These are phyloP conservation scores for Microctenopoma lineatum DNA, from an alignment of 2,797 vertebrate genomes.

Conservation along the genomic window DNA sequence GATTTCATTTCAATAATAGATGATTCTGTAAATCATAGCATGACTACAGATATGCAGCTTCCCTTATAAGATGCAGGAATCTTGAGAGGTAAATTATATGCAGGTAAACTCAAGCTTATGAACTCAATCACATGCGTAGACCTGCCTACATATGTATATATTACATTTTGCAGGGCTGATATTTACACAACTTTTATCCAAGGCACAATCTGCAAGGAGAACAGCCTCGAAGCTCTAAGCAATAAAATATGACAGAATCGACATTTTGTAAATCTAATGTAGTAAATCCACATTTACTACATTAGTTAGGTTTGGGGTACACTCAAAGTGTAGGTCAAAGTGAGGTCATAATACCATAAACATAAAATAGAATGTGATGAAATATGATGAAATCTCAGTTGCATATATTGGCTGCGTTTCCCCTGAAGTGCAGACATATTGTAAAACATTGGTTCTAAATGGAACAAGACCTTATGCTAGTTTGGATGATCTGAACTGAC, in stretches of 20 bases:
- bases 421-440: background rate
- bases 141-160: background rate
- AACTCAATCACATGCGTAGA: background rate
- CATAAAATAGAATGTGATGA: constrained; percentile 15
- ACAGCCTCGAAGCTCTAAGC: constrained; percentile 15
- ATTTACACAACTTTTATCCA: constrained; percentile 11
- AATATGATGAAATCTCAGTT: constrained; percentile 7
- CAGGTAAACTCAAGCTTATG: background rate
- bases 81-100: background rate
- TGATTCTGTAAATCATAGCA: background rate
- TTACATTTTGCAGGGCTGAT: constrained; percentile 6
- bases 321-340: constrained; percentile 7
- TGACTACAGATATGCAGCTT: background rate
- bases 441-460: constrained; percentile 4
- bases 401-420: constrained; percentile 11
- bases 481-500: constrained; percentile 29
- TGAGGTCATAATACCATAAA: constrained; percentile 5
- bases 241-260: background rate
- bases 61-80: background rate
- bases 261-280: too few relatives aligned
- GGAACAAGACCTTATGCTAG: constrained; percentile 26
- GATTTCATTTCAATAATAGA: background rate
- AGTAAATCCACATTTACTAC: too few relatives aligned
- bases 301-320: background rate
- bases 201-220: constrained; percentile 18